These are phyloP conservation scores for Hoplodrina ambigua DNA, from an alignment of 2,888 invertebrate genomes.

Conservation along the genomic window DNA sequence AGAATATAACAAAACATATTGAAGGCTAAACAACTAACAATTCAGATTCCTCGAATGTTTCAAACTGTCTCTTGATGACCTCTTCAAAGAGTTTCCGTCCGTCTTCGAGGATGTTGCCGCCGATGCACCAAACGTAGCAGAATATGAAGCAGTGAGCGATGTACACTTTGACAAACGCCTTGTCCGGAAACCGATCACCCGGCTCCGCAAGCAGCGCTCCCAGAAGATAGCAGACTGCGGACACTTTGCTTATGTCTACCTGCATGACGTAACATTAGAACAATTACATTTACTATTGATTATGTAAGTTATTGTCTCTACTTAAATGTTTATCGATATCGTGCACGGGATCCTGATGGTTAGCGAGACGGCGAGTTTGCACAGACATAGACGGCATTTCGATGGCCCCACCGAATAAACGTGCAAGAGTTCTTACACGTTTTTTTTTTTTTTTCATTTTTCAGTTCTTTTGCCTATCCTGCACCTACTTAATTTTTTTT, in stretches of 20 bases:
- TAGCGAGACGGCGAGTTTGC: no score
- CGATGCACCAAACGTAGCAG: conserved; percentile 95
- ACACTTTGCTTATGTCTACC: conserved; percentile 96
- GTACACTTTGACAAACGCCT: conserved; percentile 91
- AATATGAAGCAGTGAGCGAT: conserved; percentile 95
- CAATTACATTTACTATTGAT: not conserved
- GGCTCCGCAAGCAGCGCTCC: conserved; percentile 92
- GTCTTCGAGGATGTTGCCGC: conserved; percentile 94
- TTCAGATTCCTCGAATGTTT: conserved; percentile 92
- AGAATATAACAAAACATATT: not conserved
- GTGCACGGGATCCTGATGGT: no score
- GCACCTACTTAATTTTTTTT: no score
- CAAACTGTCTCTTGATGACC: conserved; percentile 92
- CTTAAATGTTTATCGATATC: no score
- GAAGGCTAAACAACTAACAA: conserved; percentile 73
- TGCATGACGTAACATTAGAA: conserved; percentile 67
- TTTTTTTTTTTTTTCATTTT: no score
- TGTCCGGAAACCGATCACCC: conserved; percentile 91
- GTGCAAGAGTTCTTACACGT: no score
- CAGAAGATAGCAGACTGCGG: conserved; percentile 93
- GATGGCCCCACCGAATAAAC: no score
- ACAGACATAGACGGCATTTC: no score
- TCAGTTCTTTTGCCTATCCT: no score
- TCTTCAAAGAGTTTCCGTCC: conserved; percentile 93
- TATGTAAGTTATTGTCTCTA: no score